Conservation (phyloP, 2,888 invertebrate genomes). For the Microplitis manilae region DNA sequence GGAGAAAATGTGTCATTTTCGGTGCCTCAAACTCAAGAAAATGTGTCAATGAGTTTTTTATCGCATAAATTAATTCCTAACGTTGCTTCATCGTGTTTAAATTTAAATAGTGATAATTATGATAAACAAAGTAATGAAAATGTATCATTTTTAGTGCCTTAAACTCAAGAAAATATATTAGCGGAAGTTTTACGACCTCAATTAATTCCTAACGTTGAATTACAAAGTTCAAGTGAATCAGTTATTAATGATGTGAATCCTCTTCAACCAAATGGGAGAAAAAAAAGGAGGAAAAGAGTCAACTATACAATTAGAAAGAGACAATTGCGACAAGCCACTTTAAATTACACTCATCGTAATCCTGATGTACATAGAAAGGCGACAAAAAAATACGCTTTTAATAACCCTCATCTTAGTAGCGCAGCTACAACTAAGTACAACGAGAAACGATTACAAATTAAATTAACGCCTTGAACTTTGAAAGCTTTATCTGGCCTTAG, state of each 20-base stretch:
- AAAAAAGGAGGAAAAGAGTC: conserved; percentile 2
- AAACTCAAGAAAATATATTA: no score
- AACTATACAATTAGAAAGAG: background rate
- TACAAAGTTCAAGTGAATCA: conserved; percentile 5
- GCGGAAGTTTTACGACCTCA: conserved; percentile 7
- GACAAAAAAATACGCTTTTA: conserved; percentile 30
- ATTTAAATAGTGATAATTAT: no score
- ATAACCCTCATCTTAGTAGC: conserved; percentile 12
- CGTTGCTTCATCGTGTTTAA: no score
- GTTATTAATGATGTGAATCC: background rate
- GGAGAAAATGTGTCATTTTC: conserved; percentile 16
- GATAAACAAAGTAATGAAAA: no score
- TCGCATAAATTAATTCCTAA: no score
- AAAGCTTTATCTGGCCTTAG: background rate
- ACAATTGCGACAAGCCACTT: no score
- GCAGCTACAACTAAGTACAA: background rate
- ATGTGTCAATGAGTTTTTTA: conserved; percentile 10
- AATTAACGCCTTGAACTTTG: background rate
- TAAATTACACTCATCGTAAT: no score
- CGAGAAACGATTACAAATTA: background rate
- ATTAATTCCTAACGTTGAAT: background rate
- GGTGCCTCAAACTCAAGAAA: background rate
- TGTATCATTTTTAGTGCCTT: no score
- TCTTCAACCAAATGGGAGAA: background rate
- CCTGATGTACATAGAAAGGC: conserved; percentile 44